A percentile compares a stretch with the other conserved stretches of the same genome.
Conservation (phyloP, 1,140 invertebrate species). For the Drosophila simulans region DNA sequence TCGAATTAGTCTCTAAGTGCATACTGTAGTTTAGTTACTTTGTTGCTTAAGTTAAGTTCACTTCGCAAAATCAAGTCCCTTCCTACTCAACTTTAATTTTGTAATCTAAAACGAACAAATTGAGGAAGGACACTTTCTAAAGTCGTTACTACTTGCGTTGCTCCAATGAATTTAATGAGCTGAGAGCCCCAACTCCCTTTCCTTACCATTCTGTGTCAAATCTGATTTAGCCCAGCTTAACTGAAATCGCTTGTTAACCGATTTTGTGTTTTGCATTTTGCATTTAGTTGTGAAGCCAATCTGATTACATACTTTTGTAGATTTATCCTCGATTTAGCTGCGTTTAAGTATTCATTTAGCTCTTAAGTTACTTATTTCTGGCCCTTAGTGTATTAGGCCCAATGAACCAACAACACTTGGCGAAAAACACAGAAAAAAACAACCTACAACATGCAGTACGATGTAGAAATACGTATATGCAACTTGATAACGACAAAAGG, state of each 20-base stretch:
- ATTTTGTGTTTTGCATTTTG: slow-evolving; percentile 25
- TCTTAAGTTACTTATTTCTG: slow-evolving; percentile 49
- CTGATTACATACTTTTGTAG: slow-evolving; percentile 19
- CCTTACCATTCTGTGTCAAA: slow-evolving; percentile 27
- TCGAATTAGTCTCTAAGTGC: slow-evolving; percentile 59
- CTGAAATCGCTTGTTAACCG: slow-evolving; percentile 9
- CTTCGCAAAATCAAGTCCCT: slow-evolving; percentile 8
- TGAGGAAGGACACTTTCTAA: slow-evolving; percentile 7
- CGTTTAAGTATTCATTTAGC: slow-evolving; percentile 70
- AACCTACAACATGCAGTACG: slow-evolving; percentile 28
- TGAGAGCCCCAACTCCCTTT: slow-evolving; percentile 29
- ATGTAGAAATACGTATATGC: slow-evolving; percentile 45
- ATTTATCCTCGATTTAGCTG: slow-evolving; percentile 27
- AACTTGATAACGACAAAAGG: slow-evolving; percentile 24
- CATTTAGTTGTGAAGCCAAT: slow-evolving; percentile 35
- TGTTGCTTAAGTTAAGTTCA: slow-evolving; percentile 62
- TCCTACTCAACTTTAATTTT: not conserved
- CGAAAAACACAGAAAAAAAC: slow-evolving; percentile 12
- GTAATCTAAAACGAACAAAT: slow-evolving; percentile 29
- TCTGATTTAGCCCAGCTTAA: slow-evolving; percentile 36
- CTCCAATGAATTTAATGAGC: slow-evolving; percentile 66
- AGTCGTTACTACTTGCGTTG: slow-evolving; percentile 12
- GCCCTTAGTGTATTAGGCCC: slow-evolving; percentile 49
- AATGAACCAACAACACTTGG: slow-evolving; percentile 38
- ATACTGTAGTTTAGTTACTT: slow-evolving; percentile 70